phyloP scores from a whole-genome alignment of 2,888 invertebrate genomes.

The Yponomeuta evonymella region DNA sequence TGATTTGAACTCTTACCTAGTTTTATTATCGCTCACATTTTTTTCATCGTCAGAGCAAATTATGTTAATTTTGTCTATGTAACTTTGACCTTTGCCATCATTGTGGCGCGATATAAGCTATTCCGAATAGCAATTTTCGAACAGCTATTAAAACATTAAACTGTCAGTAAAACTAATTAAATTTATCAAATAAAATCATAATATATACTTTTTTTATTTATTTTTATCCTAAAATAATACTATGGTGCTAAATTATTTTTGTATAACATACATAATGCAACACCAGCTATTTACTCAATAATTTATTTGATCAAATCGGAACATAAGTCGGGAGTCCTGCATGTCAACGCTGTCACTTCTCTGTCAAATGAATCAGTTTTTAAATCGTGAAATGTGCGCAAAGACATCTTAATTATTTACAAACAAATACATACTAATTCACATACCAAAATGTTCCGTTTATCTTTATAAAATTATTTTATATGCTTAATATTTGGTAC shows the following conservation, averaged over 20 bases:
- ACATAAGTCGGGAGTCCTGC: too few species aligned
- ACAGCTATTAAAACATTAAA: neutral
- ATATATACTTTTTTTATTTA: neutral
- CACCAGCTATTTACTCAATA: too few species aligned
- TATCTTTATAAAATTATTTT: constrained; percentile 25
- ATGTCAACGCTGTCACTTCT: neutral
- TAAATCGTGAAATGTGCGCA: neutral
- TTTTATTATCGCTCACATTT: neutral
- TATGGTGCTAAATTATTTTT: too few species aligned
- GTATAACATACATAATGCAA: too few species aligned
- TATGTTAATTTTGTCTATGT: neutral
- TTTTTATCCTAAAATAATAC: too few species aligned
- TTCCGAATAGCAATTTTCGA: neutral
- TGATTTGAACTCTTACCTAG: neutral
- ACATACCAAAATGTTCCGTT: constrained; percentile 4
- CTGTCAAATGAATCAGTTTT: neutral
- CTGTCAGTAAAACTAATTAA: neutral
- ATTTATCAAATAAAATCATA: neutral
- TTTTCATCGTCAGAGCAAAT: neutral
- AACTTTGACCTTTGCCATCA: neutral
- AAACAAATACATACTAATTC: neutral
- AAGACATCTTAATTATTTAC: neutral
- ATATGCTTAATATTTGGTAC: constrained; percentile 19
- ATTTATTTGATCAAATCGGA: too few species aligned
- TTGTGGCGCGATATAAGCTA: neutral